These are phyloP conservation scores for Luidia sarsii DNA, from an alignment of 53 echinoderm and acorn worm species.

Conservation along the genomic window DNA sequence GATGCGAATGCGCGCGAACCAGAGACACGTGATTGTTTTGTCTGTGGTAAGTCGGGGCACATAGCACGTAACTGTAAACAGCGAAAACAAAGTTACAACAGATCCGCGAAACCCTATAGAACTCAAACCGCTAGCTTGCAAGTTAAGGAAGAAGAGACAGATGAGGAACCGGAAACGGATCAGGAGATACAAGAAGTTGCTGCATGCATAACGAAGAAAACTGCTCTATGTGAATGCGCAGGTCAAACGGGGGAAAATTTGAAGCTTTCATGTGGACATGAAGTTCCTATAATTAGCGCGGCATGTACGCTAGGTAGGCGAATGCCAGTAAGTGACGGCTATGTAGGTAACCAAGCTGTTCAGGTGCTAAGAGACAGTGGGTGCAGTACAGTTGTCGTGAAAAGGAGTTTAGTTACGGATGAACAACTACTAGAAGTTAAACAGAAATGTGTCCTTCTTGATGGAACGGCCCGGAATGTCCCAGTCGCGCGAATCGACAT, in stretches of 20 bases:
- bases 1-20: background rate
- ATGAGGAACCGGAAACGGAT: background rate
- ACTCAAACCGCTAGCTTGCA: background rate
- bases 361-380: slow-evolving; percentile 31
- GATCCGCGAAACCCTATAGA: background rate
- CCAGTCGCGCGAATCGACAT: slow-evolving; percentile 35
- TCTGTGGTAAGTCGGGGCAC: slow-evolving; percentile 25
- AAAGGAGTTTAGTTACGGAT: background rate
- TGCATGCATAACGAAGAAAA: background rate
- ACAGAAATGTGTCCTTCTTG: slow-evolving; percentile 33
- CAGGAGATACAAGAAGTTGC: background rate
- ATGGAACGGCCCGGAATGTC: slow-evolving; percentile 31
- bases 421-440: slow-evolving; percentile 8
- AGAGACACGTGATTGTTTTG: slow-evolving; percentile 12
- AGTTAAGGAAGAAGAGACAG: background rate
- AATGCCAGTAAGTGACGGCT: slow-evolving; percentile 12
- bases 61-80: slow-evolving; percentile 34
- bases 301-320: slow-evolving; percentile 4
- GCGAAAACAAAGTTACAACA: background rate
- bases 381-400: slow-evolving; percentile 33
- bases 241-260: background rate
- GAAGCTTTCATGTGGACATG: slow-evolving; percentile 22
- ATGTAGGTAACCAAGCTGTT: background rate
- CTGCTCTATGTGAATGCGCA: background rate
- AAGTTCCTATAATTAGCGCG: slow-evolving; percentile 19